Base-by-base conservation (phyloP, 2,113 vertebrate species). In the Cottus gobio region DNA sequence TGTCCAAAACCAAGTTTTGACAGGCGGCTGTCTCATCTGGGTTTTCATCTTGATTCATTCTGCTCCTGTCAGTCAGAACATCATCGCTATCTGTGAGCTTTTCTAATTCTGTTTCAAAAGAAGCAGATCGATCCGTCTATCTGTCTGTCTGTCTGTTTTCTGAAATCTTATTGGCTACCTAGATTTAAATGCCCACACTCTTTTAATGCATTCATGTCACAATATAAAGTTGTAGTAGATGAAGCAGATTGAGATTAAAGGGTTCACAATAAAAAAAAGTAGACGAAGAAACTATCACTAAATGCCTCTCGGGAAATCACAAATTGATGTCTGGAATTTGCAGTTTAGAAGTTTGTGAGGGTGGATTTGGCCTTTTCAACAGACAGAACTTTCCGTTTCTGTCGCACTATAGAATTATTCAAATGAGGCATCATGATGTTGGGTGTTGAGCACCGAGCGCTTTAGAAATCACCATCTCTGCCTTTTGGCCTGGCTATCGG, bases 401-500 rank as follows among this genome's bases (percentile, higher is more conserved):
- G 28, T 77, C 31, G 9, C 62, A 34, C 31, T 71, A 48, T 56
- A 68, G 42, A 78, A 71, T 34, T 39, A 84, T 80, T 85, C 9
- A 77, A 80, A 85, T 58, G 37, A 79, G 57, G 52, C 66, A 36
- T 88, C 44, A 72, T 30, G 36, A 9, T 37, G 30, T 67, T 34
- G 62, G 15, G 15, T 71, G 57, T 58, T 52, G 44, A 77, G 65
- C 58, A 22, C 28, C 74, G 46, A 75, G 71, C 69, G 42, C 70
- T 77, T 62, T 39, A 71, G 54, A 44, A 78, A 50, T 68, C 77
- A 22, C 62, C 18, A 13, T 44, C 50, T 64, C 64, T 85, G 71
- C 85, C 82, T 82, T 68, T 85, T 84, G 85, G 79, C 75, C 37
- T 73, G 77, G 63, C 80, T 79, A 42, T 56, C 64, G 12, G 67